Percentiles rank a stretch among this genome's conserved stretches.
Conservation (phyloP, 2,797 vertebrate genomes). For the Ciconia nigra region DNA sequence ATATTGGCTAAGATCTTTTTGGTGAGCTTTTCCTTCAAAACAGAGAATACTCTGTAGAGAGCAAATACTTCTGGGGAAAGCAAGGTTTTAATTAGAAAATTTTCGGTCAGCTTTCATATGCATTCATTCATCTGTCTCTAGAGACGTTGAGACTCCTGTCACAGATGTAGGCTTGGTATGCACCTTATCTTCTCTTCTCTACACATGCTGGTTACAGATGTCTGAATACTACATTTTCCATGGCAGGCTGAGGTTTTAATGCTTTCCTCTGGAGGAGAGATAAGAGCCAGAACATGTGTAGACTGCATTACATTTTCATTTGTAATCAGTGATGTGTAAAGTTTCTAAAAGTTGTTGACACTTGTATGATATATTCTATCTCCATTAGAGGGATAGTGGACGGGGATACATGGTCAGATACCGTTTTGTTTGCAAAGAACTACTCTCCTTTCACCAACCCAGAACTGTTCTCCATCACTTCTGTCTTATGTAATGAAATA, state of each 20-base stretch:
- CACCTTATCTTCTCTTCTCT: conserved; percentile 19
- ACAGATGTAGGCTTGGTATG: conserved; percentile 1
- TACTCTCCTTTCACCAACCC: neutral
- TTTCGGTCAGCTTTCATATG: neutral
- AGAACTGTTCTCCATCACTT: neutral
- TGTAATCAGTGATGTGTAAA: conserved; percentile 15
- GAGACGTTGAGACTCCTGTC: neutral
- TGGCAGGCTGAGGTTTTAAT: conserved; percentile 7
- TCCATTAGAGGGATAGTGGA: neutral
- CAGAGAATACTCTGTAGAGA: neutral
- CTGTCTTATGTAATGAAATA: neutral
- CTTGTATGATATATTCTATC: neutral
- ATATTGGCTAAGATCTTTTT: neutral
- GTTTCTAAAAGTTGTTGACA: conserved; percentile 31
- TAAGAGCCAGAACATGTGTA: conserved; percentile 28
- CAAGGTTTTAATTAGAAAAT: neutral
- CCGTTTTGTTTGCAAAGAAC: neutral
- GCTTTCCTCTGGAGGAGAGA: conserved; percentile 16
- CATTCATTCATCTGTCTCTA: neutral
- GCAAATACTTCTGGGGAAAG: neutral
- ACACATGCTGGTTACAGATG: neutral
- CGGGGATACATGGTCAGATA: neutral
- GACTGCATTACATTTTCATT: conserved; percentile 25
- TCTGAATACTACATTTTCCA: conserved; percentile 13
- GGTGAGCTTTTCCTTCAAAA: neutral